phyloP scores from a whole-genome alignment of 2,888 invertebrate genomes.

The Heliconius aoede region DNA sequence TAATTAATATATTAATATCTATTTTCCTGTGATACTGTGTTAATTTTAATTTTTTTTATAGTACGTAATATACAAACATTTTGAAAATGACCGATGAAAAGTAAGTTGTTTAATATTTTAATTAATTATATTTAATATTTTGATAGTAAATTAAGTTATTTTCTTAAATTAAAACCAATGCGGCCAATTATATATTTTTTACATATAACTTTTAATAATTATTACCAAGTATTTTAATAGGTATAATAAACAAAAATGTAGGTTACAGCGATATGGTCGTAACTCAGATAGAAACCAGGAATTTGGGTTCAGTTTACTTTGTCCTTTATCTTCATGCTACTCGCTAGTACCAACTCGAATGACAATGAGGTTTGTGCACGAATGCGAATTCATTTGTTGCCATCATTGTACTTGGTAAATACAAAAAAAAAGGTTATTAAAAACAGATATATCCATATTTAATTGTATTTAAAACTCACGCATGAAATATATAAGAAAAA shows the following conservation, averaged over 20 bases:
- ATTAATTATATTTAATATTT: neutral
- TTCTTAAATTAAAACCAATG: neutral
- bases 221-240: neutral
- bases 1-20: conserved; percentile 43
- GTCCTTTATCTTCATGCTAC: conserved; percentile 18
- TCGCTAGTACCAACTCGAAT: neutral
- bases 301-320: conserved; percentile 31
- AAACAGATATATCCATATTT: neutral
- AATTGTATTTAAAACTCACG: neutral
- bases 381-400: conserved; percentile 20
- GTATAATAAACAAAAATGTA: conserved; percentile 23
- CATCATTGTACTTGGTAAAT: neutral
- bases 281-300: conserved; percentile 22
- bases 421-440: neutral
- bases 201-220: neutral
- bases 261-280: conserved; percentile 18
- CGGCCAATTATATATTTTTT: neutral
- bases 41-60: conserved; percentile 47
- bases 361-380: conserved; percentile 26
- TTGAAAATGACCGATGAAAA: conserved; percentile 67
- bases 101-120: conserved; percentile 57
- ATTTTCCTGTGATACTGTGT: conserved; percentile 65
- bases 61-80: conserved; percentile 10
- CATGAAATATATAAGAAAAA: neutral
- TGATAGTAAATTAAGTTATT: neutral